These are phyloP conservation scores for Stichodactyla helianthus DNA, from an alignment of 64 coral and sea anemone species.

Conservation along the genomic window DNA sequence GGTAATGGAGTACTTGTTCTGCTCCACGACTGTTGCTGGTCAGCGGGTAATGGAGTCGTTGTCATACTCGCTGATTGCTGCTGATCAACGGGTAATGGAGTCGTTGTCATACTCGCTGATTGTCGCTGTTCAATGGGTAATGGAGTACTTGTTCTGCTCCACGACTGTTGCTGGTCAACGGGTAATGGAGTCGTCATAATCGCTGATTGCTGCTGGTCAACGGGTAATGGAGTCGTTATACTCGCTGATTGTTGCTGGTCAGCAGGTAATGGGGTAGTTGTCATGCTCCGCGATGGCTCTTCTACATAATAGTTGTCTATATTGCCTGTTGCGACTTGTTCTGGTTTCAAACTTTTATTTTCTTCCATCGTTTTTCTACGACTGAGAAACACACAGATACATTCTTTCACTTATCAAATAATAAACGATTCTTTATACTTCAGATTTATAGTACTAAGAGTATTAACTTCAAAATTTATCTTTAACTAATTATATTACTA, in stretches of 20 bases:
- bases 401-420: not conserved
- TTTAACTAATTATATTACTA: too few species aligned
- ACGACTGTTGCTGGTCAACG: not conserved
- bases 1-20: too few species aligned
- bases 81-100: not conserved
- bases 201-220: constrained; percentile 9
- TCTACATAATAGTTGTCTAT: not conserved
- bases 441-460: too few species aligned
- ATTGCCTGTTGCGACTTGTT: not conserved
- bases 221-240: not conserved
- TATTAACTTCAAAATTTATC: too few species aligned
- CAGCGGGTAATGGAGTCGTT: not conserved
- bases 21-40: not conserved
- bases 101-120: not conserved
- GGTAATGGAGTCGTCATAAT: not conserved
- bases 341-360: not conserved
- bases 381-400: not conserved
- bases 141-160: not conserved
- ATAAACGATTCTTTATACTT: not conserved
- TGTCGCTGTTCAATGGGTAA: constrained; percentile 1
- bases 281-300: not conserved
- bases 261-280: not conserved
- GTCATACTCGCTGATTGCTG: not conserved
- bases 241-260: constrained; percentile 8
- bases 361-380: not conserved